These are phyloP conservation scores for Halocaridina rubra DNA, from an alignment of 2,888 invertebrate genomes.

Conservation along the genomic window DNA sequence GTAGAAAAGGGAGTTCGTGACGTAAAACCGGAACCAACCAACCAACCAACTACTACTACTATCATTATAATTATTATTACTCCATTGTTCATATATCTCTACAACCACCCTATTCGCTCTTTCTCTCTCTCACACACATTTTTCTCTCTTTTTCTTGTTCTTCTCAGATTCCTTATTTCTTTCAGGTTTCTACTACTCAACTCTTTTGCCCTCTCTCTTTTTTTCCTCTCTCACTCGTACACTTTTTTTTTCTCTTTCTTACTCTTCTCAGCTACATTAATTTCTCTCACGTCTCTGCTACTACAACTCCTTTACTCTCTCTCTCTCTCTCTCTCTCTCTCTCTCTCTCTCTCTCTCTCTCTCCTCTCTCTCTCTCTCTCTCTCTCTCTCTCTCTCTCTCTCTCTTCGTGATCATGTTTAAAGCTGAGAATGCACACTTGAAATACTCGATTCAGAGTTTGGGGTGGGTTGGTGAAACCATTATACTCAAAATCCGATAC, in stretches of 20 bases:
- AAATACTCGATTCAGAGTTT: too few relatives aligned
- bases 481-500: too few relatives aligned
- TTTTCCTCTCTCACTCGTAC: neutral
- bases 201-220: neutral
- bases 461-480: neutral
- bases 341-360: neutral
- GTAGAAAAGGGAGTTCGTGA: too few relatives aligned
- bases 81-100: too few relatives aligned
- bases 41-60: too few relatives aligned
- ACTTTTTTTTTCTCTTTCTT: neutral
- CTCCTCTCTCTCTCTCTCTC: neutral
- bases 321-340: constrained; percentile 18
- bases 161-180: neutral
- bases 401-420: neutral
- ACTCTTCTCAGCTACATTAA: neutral
- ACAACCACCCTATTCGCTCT: too few relatives aligned
- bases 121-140: neutral
- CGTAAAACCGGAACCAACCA: too few relatives aligned
- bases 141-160: neutral
- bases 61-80: too few relatives aligned
- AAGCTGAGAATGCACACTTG: neutral
- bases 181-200: neutral
- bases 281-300: neutral
- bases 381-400: neutral
- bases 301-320: neutral